These are phyloP conservation scores for Cygnus buccinator DNA, from an alignment of 2,113 vertebrate species.

Conservation along the genomic window DNA sequence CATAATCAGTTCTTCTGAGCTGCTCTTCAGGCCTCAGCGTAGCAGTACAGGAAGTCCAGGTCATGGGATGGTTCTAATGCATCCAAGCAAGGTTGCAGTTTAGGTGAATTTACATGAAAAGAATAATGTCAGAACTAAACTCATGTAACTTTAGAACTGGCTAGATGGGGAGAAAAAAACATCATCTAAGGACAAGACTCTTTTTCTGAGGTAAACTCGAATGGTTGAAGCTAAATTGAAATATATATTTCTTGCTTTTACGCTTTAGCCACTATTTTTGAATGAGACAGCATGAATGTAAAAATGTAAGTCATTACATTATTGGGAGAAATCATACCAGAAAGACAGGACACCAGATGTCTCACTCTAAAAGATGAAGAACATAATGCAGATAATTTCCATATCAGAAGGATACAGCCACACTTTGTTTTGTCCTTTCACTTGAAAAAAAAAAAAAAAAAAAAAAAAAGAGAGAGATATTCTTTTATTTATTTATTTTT, in stretches of 20 bases:
- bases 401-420: background rate
- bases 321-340: background rate
- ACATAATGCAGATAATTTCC: background rate
- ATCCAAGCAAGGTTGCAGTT: background rate
- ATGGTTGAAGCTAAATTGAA: background rate
- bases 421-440: background rate
- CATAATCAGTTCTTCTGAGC: background rate
- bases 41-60: background rate
- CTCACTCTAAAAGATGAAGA: background rate
- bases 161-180: background rate
- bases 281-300: background rate
- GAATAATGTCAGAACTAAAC: background rate
- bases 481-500: background rate
- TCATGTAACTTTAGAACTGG: background rate
- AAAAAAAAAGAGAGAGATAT: no score
- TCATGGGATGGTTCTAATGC: no score
- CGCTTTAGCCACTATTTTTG: background rate
- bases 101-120: background rate
- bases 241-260: background rate
- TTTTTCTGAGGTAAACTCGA: background rate
- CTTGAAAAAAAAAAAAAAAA: background rate
- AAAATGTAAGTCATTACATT: background rate
- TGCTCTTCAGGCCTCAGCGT: background rate
- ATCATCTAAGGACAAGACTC: background rate
- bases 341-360: background rate